Percentiles rank a stretch among this genome's conserved stretches.
Conservation (phyloP, 2,797 vertebrate genomes). For the Esox lucius region DNA sequence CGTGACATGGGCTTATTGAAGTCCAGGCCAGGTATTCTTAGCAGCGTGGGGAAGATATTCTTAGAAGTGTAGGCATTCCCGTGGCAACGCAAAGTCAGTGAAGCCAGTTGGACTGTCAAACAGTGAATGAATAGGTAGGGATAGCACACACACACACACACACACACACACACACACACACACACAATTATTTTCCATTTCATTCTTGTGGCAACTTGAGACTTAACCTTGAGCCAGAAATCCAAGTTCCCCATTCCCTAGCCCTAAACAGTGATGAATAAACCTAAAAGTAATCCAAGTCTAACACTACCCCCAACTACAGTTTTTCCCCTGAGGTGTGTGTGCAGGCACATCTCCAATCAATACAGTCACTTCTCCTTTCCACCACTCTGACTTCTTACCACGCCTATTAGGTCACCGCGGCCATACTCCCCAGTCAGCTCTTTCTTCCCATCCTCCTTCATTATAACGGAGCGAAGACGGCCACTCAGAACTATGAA, state of each 20-base stretch:
- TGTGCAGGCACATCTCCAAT: neutral
- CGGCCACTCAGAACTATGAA: conserved; percentile 93
- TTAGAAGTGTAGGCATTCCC: conserved; percentile 19
- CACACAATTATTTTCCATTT: too few species aligned
- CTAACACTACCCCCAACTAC: too few species aligned
- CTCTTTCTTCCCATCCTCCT: conserved; percentile 93
- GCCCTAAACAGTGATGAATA: too few species aligned
- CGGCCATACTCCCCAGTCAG: conserved; percentile 91
- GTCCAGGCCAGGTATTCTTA: conserved; percentile 63
- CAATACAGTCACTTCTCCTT: too few species aligned
- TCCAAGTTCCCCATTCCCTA: too few species aligned
- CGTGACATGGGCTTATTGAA: conserved; percentile 61
- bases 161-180: too few species aligned
- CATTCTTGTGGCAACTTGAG: too few species aligned
- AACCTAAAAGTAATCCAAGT: too few species aligned
- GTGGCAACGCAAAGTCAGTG: conserved; percentile 34
- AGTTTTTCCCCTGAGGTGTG: too few species aligned
- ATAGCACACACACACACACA: neutral
- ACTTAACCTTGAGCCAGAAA: too few species aligned
- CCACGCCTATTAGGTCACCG: conserved; percentile 92
- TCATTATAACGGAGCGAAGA: conserved; percentile 87
- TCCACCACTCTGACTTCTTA: conserved; percentile 61
- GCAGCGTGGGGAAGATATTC: too few species aligned
- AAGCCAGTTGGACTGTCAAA: conserved; percentile 36
- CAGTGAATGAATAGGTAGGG: conserved; percentile 17